Percentiles rank a stretch among this genome's conserved stretches.
These are phyloP conservation scores for Ciconia boyciana DNA, from an alignment of 2,113 vertebrate species.

Conservation along the genomic window DNA sequence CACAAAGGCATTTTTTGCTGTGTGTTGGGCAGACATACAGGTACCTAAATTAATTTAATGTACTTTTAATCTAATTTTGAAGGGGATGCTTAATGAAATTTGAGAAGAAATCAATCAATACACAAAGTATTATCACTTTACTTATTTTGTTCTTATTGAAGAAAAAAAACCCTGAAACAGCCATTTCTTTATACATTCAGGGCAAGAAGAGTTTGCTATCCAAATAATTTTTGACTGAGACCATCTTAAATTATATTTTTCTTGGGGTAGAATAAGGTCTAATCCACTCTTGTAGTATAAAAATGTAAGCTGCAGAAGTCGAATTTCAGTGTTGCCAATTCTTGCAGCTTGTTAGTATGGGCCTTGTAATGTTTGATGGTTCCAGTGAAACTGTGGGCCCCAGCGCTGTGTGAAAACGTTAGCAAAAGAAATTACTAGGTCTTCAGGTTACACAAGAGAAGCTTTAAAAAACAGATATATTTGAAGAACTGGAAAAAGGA, in stretches of 20 bases:
- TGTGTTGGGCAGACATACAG: neutral
- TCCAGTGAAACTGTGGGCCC: neutral
- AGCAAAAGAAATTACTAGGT: neutral
- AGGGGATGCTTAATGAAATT: neutral
- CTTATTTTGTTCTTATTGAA: neutral
- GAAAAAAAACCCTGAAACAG: neutral
- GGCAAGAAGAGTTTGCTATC: neutral
- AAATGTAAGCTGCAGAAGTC: neutral
- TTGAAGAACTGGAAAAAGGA: neutral
- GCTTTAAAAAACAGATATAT: neutral
- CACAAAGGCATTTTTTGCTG: neutral
- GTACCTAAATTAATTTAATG: neutral
- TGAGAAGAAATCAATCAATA: neutral
- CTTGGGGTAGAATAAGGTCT: neutral
- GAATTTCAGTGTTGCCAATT: neutral
- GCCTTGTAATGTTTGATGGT: neutral
- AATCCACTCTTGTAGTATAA: neutral
- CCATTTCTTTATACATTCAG: neutral
- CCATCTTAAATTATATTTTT: neutral
- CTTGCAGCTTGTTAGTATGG: neutral
- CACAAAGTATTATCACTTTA: neutral
- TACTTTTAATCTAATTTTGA: neutral
- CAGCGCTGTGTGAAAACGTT: rapidly evolving
- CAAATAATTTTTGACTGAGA: neutral
- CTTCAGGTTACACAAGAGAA: neutral